Base-by-base conservation (phyloP, 53 echinoderm and acorn worm species). In the Echinarachnius parma region DNA sequence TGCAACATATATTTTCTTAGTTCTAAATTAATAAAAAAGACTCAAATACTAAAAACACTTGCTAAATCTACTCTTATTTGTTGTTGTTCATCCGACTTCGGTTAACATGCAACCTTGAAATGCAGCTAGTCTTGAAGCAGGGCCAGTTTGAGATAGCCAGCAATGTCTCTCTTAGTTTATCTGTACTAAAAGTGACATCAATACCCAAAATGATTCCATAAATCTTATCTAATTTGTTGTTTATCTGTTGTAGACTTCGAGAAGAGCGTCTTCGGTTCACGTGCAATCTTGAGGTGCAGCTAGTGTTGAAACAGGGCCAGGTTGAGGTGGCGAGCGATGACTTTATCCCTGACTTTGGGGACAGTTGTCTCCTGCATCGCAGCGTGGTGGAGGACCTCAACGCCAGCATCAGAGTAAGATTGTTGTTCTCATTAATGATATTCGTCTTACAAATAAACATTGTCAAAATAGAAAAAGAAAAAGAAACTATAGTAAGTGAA, bases 71-170 rank as follows among this genome's bases (percentile, higher is more conserved):
- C n/a, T n/a, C n/a, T n/a, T n/a, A n/a, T n/a, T n/a, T n/a, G n/a
- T n/a, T n/a, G n/a, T n/a, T n/a, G n/a, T n/a, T n/a, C n/a, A 80
- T 82, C 16, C 83, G 89, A 15, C 81, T 95, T 50, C 36, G 91
- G 45, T 95, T 95, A 65, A 95, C 82, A 54, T 95, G 95, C 60
- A 95, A 95, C 77, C 79, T 95, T 44, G 90, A 94, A 49, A 84
- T 94, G 1, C 95, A 94, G 86, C 82, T 94, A 35, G 71, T 94
- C 27, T 57, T 94, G 26, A 94, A 94, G 64, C 95, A 94, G 39
- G 95, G 95, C 28, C 95, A 94, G 47, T 90, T 94, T 21, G 95
- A n/a, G n/a, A n/a, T n/a, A n/a, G n/a, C n/a, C n/a, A n/a, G n/a
- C n/a, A n/a, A n/a, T n/a, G n/a, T n/a, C n/a, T n/a, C n/a, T n/a